Conservation (phyloP, 1,140 invertebrate species). For the Venustaconcha ellipsiformis region DNA sequence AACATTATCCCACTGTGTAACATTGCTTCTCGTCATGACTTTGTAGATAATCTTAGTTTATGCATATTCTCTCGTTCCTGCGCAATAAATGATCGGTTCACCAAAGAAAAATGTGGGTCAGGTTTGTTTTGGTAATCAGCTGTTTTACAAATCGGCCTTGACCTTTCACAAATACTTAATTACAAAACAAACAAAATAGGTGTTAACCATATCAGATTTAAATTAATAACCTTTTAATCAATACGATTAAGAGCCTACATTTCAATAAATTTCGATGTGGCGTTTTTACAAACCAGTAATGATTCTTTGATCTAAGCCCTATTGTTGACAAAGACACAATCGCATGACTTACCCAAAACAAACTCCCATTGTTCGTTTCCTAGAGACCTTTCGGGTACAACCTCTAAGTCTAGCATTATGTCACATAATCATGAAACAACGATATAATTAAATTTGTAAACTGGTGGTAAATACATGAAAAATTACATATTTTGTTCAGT, state of each 20-base stretch:
- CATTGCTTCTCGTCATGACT: too few relatives aligned
- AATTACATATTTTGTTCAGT: neutral
- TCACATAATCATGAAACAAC: constrained; percentile 14
- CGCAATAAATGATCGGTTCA: too few relatives aligned
- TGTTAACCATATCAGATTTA: neutral
- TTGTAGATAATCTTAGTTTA: too few relatives aligned
- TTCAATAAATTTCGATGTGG: too few relatives aligned
- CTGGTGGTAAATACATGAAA: neutral
- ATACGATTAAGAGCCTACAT: too few relatives aligned
- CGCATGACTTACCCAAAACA: constrained; percentile 84
- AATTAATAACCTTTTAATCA: neutral
- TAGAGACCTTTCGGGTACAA: constrained; percentile 93
- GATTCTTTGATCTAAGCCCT: neutral
- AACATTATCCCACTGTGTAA: too few relatives aligned
- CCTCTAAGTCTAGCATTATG: constrained; percentile 93
- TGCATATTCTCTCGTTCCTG: too few relatives aligned
- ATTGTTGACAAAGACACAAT: neutral
- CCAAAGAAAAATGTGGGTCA: too few relatives aligned
- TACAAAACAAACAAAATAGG: neutral
- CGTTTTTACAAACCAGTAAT: too few relatives aligned
- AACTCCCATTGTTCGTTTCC: constrained; percentile 98
- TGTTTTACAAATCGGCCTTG: too few relatives aligned
- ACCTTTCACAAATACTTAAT: too few relatives aligned
- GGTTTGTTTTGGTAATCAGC: neutral
- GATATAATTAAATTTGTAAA: neutral